Percentiles rank a stretch among this genome's conserved stretches.
phyloP scores from a whole-genome alignment of 2,113 vertebrate species.

The Mola mola region DNA sequence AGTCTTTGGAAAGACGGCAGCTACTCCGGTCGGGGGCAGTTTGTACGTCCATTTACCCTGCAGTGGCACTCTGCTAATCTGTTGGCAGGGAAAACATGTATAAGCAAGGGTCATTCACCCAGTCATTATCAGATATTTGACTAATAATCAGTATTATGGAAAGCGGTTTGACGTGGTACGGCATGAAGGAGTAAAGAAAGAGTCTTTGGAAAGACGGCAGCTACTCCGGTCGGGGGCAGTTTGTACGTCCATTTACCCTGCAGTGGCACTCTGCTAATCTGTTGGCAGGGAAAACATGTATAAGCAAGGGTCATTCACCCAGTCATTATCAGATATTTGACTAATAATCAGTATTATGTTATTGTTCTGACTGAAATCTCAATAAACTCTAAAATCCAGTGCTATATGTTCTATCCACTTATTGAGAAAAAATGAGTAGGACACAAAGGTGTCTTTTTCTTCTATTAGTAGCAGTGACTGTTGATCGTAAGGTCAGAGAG shows the following conservation, averaged over 20 bases:
- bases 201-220: background rate
- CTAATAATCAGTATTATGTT: too few species aligned
- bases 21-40: constrained; percentile 8
- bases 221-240: constrained; percentile 8
- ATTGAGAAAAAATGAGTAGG: constrained; percentile 18
- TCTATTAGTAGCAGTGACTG: constrained; percentile 2
- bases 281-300: constrained; percentile 44
- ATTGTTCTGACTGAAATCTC: too few species aligned
- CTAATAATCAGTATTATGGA: too few species aligned
- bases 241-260: background rate
- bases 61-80: constrained; percentile 47
- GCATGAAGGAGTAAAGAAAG: background rate
- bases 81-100: constrained; percentile 44
- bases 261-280: constrained; percentile 47
- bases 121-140: too few species aligned
- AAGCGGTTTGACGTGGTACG: too few species aligned
- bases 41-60: background rate
- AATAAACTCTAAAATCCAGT: too few species aligned
- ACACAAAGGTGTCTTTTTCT: constrained; percentile 15
- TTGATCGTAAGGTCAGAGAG: constrained; percentile 11
- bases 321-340: too few species aligned
- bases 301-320: constrained; percentile 20
- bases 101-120: constrained; percentile 20
- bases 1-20: background rate
- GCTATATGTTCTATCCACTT: background rate